These are phyloP conservation scores for Pogoniulus pusillus DNA, from an alignment of 2,797 vertebrate genomes.

Conservation along the genomic window DNA sequence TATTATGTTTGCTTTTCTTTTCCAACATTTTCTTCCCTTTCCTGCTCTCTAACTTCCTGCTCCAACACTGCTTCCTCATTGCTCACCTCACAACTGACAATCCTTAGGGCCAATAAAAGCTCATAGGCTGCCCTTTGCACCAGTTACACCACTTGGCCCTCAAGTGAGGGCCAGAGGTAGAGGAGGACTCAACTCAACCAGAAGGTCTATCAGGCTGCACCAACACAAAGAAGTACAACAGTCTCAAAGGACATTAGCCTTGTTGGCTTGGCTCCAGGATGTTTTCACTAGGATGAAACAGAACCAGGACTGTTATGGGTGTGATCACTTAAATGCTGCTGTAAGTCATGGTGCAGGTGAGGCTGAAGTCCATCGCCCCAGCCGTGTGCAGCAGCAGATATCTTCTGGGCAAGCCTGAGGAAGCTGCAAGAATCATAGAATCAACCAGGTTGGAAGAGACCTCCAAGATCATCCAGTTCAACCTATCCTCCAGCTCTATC, in stretches of 20 bases:
- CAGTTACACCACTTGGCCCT: neutral
- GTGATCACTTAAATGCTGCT: accelerated
- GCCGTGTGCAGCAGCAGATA: neutral
- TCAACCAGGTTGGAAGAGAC: too few relatives aligned
- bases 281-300: neutral
- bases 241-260: neutral
- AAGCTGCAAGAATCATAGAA: neutral
- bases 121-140: neutral
- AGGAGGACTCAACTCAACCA: neutral
- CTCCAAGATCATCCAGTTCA: too few relatives aligned
- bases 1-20: neutral
- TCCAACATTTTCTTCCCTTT: neutral
- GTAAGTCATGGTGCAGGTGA: accelerated
- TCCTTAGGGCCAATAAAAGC: neutral
- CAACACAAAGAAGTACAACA: neutral
- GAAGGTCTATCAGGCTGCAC: neutral
- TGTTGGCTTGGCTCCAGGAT: accelerated
- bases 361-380: neutral
- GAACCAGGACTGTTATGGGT: neutral
- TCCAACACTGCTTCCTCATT: neutral
- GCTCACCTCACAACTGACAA: neutral
- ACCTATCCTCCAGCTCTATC: too few relatives aligned
- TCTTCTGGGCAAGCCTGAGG: neutral
- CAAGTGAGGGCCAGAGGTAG: neutral
- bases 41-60: neutral